phyloP scores from a whole-genome alignment of 2,797 vertebrate species.

The Enteromius paludinosus region DNA sequence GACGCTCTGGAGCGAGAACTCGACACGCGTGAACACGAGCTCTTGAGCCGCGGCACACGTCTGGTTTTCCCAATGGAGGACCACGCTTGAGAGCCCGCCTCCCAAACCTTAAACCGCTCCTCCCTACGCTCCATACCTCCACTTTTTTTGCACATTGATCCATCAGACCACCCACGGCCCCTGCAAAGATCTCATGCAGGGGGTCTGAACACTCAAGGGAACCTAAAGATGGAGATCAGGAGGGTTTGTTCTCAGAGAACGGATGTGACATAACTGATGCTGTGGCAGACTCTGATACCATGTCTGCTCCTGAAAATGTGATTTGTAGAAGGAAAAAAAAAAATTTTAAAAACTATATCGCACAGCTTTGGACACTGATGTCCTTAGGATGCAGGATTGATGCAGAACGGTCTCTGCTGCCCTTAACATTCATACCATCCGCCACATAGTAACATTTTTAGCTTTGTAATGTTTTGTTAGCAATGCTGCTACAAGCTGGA shows the following conservation, averaged over 20 bases:
- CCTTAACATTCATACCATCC: background rate
- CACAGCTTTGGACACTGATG: background rate
- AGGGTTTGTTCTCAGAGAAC: constrained; percentile 5
- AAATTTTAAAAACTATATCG: background rate
- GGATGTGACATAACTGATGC: background rate
- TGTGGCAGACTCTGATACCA: too few species aligned
- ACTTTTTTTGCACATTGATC: constrained; percentile 51
- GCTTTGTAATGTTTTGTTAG: background rate
- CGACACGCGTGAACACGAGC: constrained; percentile 88
- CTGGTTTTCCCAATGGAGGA: constrained; percentile 96
- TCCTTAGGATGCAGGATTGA: constrained; percentile 10
- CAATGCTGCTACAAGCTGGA: constrained; percentile 39
- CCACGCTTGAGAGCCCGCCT: constrained; percentile 78
- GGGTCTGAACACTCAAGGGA: constrained; percentile 29
- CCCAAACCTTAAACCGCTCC: background rate
- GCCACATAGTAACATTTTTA: background rate
- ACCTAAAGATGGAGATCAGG: constrained; percentile 52
- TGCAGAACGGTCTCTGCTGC: background rate
- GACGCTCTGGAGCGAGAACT: constrained; percentile 90
- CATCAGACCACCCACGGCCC: constrained; percentile 47
- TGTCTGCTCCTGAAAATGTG: constrained; percentile 16
- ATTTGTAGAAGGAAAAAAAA: background rate
- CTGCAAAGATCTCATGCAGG: constrained; percentile 56
- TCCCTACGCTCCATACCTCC: constrained; percentile 32
- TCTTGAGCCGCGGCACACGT: constrained; percentile 90